Evolutionary conservation across 2,113 vertebrate species (phyloP), one percentile per base, ranked within the genome.

Genomic region (Lepisosteus osseus): DNA sequence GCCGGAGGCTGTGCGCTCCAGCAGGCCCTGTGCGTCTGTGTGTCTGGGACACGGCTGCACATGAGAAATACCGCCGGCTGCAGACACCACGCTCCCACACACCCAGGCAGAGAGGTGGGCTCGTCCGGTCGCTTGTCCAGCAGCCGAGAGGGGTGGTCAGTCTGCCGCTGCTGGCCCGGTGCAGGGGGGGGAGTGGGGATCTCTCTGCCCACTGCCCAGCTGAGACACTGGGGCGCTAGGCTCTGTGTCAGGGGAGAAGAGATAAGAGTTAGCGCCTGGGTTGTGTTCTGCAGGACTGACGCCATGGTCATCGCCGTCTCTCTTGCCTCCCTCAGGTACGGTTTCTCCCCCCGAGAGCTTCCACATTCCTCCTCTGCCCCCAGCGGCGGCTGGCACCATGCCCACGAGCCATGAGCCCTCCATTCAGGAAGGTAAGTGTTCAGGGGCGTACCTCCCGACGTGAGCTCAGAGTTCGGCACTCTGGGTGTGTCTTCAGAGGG

Each of bases 341-440:
- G 77, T 62, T 3, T 64, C 71, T 0, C 14, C 59, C n/a, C 45
- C 80, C 45, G 85, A 84, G 70, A 71, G 72, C 64, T 68, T 85
- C 74, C 67, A 84, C 76, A 81, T 86, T 69, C 68, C 82, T 11
- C 80, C 82, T 4, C 72, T 89, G 55, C 83, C 87, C 43, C 80
- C 9, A 5, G 5, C 47, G 9, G 47, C 47, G 5, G 47, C 82
- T 68, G 79, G 69, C 29, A 0, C 63, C 73, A 92, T 91, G 90
- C 88, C 78, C 76, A 66, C 82, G 4, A 65, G 79, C 56, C 80
- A 74, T 71, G 82, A 89, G 1, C 77, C 78, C 69, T 88, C 88
- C 76, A 72, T 83, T 77, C 70, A 85, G 14, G 85, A 90, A 86
- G 90, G 90, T 90, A 84, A 74, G 54, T 0, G 29, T 70, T 67